Evolutionary conservation across 2,888 invertebrate genomes (phyloP).

Genomic region (Eudasyphora cyanicolor): DNA sequence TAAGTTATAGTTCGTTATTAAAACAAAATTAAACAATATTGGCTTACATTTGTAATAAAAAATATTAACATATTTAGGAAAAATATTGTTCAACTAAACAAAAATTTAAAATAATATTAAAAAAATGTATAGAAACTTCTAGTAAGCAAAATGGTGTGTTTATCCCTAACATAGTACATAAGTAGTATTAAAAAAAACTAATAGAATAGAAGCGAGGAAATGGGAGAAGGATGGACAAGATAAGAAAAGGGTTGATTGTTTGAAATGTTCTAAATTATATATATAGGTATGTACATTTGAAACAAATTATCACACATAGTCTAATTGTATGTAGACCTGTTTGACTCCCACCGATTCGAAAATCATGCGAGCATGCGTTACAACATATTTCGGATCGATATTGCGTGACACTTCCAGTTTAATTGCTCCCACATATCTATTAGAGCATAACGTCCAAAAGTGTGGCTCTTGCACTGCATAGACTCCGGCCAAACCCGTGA

Average conservation of each 20-base stretch:
- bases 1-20: slow-evolving; percentile 19
- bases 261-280: slow-evolving; percentile 41
- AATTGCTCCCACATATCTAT: slow-evolving; percentile 94
- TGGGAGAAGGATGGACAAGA: slow-evolving; percentile 10
- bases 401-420: slow-evolving; percentile 97
- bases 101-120: too few relatives aligned
- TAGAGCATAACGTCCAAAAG: slow-evolving; percentile 98
- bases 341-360: slow-evolving; percentile 95
- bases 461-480: slow-evolving; percentile 98
- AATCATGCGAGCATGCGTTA: slow-evolving; percentile 95
- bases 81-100: slow-evolving; percentile 38
- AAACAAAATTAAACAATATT: slow-evolving; percentile 43
- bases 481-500: slow-evolving; percentile 94
- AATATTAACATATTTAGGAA: slow-evolving; percentile 21
- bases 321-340: slow-evolving; percentile 95
- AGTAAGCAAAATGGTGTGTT: slow-evolving; percentile 26
- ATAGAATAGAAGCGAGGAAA: neutral
- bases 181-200: slow-evolving; percentile 31
- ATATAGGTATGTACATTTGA: slow-evolving; percentile 23
- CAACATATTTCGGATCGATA: slow-evolving; percentile 95
- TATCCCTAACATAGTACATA: slow-evolving; percentile 30
- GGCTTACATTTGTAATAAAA: slow-evolving; percentile 28
- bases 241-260: slow-evolving; percentile 39
- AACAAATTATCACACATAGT: slow-evolving; percentile 84
- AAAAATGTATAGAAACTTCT: slow-evolving; percentile 39